A percentile compares a stretch with the other conserved stretches of the same genome.
Conservation (phyloP, 2,888 invertebrate genomes). For the Melinaea marsaeus region DNA sequence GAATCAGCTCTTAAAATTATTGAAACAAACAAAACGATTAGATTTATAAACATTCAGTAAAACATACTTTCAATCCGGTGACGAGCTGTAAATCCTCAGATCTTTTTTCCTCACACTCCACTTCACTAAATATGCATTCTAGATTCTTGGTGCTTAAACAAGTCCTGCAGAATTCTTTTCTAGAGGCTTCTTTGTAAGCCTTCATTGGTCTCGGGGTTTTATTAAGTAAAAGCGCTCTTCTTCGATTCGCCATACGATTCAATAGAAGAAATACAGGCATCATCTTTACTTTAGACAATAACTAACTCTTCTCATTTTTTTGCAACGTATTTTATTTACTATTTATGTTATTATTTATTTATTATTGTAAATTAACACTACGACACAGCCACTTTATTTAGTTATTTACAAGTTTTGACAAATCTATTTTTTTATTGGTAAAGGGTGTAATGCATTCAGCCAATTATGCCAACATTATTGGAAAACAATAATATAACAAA, state of each 20-base stretch:
- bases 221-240: constrained; percentile 29
- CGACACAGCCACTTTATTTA: constrained; percentile 2
- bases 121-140: constrained; percentile 46
- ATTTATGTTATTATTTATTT: background rate
- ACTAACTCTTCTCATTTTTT: background rate
- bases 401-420: constrained; percentile 5
- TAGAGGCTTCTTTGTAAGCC: constrained; percentile 10
- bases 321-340: background rate
- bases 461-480: background rate
- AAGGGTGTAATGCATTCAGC: background rate
- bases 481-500: background rate
- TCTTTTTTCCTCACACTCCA: constrained; percentile 44
- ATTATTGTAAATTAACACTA: background rate
- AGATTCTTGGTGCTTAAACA: constrained; percentile 49
- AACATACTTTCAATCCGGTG: constrained; percentile 51
- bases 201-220: constrained; percentile 17
- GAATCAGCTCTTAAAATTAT: background rate
- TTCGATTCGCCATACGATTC: constrained; percentile 40
- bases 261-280: constrained; percentile 46
- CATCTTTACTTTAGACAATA: constrained; percentile 37
- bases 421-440: background rate
- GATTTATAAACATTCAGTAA: too few species aligned
- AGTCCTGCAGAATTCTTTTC: constrained; percentile 46
- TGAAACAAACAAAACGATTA: too few species aligned
- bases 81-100: constrained; percentile 46